Conservation (phyloP, 2,113 vertebrate genomes). For the Atractosteus spatula region DNA sequence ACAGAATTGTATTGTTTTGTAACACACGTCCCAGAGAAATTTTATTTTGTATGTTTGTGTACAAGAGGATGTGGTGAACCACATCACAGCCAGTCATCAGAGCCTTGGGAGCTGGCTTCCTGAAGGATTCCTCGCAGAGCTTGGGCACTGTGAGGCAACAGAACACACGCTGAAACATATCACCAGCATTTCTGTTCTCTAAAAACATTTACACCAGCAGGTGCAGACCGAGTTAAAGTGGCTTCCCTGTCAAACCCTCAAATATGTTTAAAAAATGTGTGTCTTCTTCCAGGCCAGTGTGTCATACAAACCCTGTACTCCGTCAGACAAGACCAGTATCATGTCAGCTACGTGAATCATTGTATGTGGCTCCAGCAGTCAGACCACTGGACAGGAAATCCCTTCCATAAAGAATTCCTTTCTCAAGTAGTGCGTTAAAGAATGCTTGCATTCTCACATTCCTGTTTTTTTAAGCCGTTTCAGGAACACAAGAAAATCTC, state of each 20-base stretch:
- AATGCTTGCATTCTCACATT: conserved; percentile 31
- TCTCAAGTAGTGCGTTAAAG: conserved; percentile 18
- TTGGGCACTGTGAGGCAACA: too few species aligned
- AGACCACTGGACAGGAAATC: conserved; percentile 38
- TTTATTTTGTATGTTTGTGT: conserved; percentile 10
- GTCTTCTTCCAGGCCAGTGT: neutral
- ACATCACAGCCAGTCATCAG: conserved; percentile 8
- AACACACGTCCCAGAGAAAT: conserved; percentile 4
- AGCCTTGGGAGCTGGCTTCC: neutral
- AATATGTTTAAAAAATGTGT: neutral
- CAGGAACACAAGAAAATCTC: too few species aligned
- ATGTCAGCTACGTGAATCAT: conserved; percentile 22
- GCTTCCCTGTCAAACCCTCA: too few species aligned
- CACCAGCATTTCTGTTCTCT: too few species aligned
- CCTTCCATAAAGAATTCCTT: conserved; percentile 30
- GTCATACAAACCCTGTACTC: conserved; percentile 7
- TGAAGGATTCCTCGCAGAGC: neutral
- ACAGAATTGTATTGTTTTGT: neutral
- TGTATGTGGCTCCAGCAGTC: conserved; percentile 5
- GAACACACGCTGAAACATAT: too few species aligned
- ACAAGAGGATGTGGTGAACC: conserved; percentile 35
- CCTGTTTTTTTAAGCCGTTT: neutral
- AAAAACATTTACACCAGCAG: too few species aligned
- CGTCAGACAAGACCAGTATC: conserved; percentile 18
- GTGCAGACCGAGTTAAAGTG: too few species aligned